Base-by-base conservation (phyloP, 2,113 vertebrate genomes). In the Oceanites oceanicus region DNA sequence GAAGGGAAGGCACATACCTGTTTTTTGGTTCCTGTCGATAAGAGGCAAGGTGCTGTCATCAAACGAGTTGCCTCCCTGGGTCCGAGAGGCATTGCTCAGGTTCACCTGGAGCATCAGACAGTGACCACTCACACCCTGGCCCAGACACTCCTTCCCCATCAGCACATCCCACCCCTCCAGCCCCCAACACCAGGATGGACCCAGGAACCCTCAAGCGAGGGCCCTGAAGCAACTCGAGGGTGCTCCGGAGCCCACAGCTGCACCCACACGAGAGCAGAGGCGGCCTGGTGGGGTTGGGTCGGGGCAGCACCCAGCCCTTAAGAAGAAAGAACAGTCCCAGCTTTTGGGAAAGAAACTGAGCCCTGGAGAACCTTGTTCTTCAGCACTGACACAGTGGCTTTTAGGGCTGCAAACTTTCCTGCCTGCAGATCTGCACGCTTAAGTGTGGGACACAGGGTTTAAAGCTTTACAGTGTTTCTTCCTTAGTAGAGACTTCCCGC, bases 31-130 rank as follows among this genome's bases (percentile, higher is more conserved):
- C 92, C 98, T 97, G 92, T 99, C 99, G 5, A 99, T 99, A 90
- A 99, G 99, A 3, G 99, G 99, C 70, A 99, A 98, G 86, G 99
- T 99, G 98, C 99, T 99, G 91, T 99, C 99, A 96, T 99, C 99
- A 30, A 99, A 99, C 0, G 98, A 97, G 75, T 97, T 98, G 72
- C 98, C 98, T 52, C 98, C 98, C 42, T 99, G 99, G 96, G 96
- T 98, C 86, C 98, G 98, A 72, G 98, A 97, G 44, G 94, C 95
- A n/a, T 84, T 98, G 63, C 97, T 98, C 45, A 99, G 98, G 96
- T 98, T 99, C 81, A 99, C 98, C 98, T 98, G 71, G 6, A 92
- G 38, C 34, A 92, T 53, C 71, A 65, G 88, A 95, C 8, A 86
- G 65, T 1, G 7, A 84, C 25, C 16, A 62, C 36, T 76, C 40